Percentiles rank a stretch among this genome's conserved stretches.
Evolutionary conservation across 2,888 invertebrate genomes (phyloP).

Genomic region (Aphodius sticticus): DNA sequence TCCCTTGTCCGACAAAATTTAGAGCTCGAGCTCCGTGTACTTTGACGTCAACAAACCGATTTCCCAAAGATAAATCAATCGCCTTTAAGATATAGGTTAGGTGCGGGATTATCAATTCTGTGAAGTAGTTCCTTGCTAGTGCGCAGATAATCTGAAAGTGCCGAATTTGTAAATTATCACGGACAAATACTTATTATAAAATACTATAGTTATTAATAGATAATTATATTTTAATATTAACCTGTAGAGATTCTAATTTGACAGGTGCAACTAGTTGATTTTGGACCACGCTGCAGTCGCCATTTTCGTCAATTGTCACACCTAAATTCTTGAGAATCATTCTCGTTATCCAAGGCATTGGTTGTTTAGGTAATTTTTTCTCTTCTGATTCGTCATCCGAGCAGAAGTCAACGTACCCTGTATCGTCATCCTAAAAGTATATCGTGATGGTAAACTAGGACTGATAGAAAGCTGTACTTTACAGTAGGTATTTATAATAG

Average conservation of each 20-base stretch:
- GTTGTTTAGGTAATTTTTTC: slow-evolving; percentile 42
- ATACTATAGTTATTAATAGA: too few species aligned
- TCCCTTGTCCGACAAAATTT: slow-evolving; percentile 73
- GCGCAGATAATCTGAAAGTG: slow-evolving; percentile 56
- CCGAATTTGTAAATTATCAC: too few species aligned
- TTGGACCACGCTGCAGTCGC: slow-evolving; percentile 64
- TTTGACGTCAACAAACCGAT: slow-evolving; percentile 71
- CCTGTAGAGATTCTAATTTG: slow-evolving; percentile 80
- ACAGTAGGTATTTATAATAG: too few species aligned
- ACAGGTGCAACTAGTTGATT: slow-evolving; percentile 66
- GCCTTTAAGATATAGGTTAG: slow-evolving; percentile 68
- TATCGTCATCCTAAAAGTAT: slow-evolving; percentile 41
- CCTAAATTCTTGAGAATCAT: slow-evolving; percentile 68
- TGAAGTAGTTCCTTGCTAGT: slow-evolving; percentile 68
- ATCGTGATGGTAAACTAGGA: too few species aligned
- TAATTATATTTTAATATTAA: slow-evolving; percentile 49
- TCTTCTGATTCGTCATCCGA: slow-evolving; percentile 50
- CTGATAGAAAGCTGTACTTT: too few species aligned
- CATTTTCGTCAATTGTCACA: slow-evolving; percentile 46
- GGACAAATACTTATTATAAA: slow-evolving; percentile 48
- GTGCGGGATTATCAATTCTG: slow-evolving; percentile 65
- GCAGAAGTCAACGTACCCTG: slow-evolving; percentile 58
- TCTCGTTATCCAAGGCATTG: slow-evolving; percentile 68
- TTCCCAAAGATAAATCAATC: slow-evolving; percentile 61
- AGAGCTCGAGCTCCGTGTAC: slow-evolving; percentile 76